Evolutionary conservation across 2,113 vertebrate species (phyloP).

Genomic region (Orientallactaga bullata): DNA sequence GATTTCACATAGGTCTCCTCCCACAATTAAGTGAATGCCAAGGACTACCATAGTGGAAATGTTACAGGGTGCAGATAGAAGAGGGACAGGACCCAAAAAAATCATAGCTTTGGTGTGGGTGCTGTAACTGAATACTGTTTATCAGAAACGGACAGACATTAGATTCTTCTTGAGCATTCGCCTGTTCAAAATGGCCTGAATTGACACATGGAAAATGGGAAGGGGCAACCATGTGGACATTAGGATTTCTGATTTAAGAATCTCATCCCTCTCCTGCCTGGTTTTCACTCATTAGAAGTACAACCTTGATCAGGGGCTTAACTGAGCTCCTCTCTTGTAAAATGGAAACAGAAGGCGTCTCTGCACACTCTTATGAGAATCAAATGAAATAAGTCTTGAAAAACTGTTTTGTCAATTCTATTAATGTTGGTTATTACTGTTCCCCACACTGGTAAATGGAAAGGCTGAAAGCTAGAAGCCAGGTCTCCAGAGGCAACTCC

Average conservation of each 20-base stretch:
- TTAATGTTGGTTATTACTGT: neutral
- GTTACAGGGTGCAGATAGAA: neutral
- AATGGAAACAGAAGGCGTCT: neutral
- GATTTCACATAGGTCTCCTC: constrained; percentile 2
- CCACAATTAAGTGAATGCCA: neutral
- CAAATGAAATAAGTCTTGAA: neutral
- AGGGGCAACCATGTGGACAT: neutral
- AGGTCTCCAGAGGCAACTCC: neutral
- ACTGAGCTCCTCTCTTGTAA: neutral
- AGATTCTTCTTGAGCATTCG: neutral
- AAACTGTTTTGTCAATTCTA: neutral
- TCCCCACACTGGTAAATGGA: neutral
- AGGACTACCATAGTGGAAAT: neutral
- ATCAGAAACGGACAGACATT: neutral
- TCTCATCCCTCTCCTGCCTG: neutral
- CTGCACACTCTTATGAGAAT: neutral
- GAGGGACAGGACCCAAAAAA: neutral
- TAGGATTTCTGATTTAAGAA: neutral
- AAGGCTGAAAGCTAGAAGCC: neutral
- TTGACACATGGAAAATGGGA: neutral
- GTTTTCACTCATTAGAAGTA: neutral
- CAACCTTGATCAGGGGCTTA: neutral
- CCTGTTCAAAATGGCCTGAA: neutral
- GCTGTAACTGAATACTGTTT: neutral
- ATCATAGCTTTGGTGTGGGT: neutral